Percentiles rank a stretch among this genome's conserved stretches.
phyloP scores from a whole-genome alignment of 2,888 invertebrate genomes.

The Cosmopolites sordidus region DNA sequence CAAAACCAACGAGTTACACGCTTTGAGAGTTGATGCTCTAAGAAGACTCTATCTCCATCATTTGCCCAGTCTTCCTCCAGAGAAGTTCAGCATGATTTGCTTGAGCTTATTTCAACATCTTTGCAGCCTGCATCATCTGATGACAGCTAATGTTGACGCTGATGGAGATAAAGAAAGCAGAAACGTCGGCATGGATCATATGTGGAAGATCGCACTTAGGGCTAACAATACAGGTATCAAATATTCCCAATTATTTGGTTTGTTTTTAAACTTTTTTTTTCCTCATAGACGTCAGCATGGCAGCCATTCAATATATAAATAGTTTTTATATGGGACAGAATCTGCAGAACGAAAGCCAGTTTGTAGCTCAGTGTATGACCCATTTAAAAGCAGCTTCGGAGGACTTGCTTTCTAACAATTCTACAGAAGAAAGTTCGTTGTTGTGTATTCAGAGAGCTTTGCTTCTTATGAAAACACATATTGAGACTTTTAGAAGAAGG shows the following conservation, averaged over 20 bases:
- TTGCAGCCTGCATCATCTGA: conserved; percentile 79
- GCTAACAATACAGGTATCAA: conserved; percentile 85
- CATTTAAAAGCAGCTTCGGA: conserved; percentile 80
- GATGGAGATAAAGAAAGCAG: conserved; percentile 48
- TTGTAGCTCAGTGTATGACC: conserved; percentile 90
- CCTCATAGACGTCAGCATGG: conserved; percentile 77
- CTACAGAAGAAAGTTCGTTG: conserved; percentile 65
- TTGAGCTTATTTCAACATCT: conserved; percentile 87
- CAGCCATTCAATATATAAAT: conserved; percentile 91
- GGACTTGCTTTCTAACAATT: conserved; percentile 54
- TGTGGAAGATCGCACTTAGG: conserved; percentile 90
- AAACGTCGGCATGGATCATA: conserved; percentile 84
- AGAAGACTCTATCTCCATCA: conserved; percentile 81
- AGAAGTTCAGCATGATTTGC: conserved; percentile 88
- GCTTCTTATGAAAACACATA: conserved; percentile 82
- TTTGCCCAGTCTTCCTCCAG: conserved; percentile 81
- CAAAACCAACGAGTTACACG: conserved; percentile 88
- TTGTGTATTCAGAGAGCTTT: conserved; percentile 88
- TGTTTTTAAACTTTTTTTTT: no score
- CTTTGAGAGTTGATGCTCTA: conserved; percentile 79
- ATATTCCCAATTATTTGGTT: no score
- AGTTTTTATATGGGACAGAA: conserved; percentile 92
- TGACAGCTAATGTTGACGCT: conserved; percentile 58
- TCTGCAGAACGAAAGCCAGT: conserved; percentile 86
- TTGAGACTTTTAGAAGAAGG: conserved; percentile 85